Evolutionary conservation across 2,888 invertebrate species (phyloP).

Genomic region (Cantharis nigra): DNA sequence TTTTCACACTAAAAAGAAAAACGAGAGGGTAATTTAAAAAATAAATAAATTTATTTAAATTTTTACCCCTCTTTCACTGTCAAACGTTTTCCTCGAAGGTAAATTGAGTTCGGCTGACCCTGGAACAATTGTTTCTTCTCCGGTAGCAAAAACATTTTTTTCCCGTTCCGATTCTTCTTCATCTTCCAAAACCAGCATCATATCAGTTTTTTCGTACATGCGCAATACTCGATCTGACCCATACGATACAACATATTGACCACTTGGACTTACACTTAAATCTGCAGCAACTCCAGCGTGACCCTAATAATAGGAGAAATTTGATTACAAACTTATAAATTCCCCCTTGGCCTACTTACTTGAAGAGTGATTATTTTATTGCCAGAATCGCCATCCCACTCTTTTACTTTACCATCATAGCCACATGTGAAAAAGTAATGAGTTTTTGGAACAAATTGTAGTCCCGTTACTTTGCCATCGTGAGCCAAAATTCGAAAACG

Average conservation of each 20-base stretch:
- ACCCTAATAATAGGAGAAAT: conserved; percentile 61
- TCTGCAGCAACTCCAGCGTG: conserved; percentile 81
- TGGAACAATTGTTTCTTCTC: conserved; percentile 70
- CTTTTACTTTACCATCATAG: conserved; percentile 91
- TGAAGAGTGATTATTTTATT: conserved; percentile 87
- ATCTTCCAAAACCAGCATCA: conserved; percentile 91
- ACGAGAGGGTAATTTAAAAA: conserved; percentile 8
- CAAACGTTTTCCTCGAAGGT: conserved; percentile 86
- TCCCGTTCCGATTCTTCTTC: conserved; percentile 85
- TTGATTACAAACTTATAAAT: background rate
- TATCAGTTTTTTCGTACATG: conserved; percentile 82
- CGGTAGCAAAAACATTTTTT: conserved; percentile 74
- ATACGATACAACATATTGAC: conserved; percentile 75
- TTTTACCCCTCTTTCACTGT: conserved; percentile 84
- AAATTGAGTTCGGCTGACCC: conserved; percentile 73
- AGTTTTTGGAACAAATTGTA: conserved; percentile 88
- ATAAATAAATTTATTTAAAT: conserved; percentile 39
- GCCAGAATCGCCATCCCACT: conserved; percentile 96
- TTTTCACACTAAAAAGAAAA: conserved; percentile 71
- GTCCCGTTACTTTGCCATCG: conserved; percentile 88
- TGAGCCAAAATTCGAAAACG: conserved; percentile 95
- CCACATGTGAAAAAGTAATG: conserved; percentile 93
- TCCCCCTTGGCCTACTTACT: conserved; percentile 57
- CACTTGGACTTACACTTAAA: conserved; percentile 79
- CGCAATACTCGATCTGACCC: conserved; percentile 89